These are phyloP conservation scores for Prionace glauca DNA, from an alignment of 2,797 vertebrate genomes.

Conservation along the genomic window DNA sequence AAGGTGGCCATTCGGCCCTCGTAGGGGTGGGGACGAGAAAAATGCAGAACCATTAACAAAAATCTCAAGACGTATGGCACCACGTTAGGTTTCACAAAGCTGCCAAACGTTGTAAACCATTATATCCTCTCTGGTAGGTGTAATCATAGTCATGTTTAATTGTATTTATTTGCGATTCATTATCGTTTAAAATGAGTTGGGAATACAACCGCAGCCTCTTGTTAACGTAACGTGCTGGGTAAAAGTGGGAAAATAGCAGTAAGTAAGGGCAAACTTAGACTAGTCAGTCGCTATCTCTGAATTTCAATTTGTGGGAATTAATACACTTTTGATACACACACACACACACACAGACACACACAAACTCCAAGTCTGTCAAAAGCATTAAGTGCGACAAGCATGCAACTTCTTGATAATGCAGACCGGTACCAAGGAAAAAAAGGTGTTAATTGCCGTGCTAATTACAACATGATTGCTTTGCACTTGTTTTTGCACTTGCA, in stretches of 20 bases:
- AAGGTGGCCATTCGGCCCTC: neutral
- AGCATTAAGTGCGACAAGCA: slow-evolving; percentile 64
- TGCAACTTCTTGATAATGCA: slow-evolving; percentile 67
- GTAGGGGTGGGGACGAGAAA: neutral
- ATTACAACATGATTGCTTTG: slow-evolving; percentile 99
- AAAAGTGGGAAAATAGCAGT: neutral
- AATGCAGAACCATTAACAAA: neutral
- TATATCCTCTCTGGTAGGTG: neutral
- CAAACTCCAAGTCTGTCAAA: slow-evolving; percentile 58
- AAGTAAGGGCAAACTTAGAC: neutral
- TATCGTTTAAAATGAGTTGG: neutral
- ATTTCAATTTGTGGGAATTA: slow-evolving; percentile 51
- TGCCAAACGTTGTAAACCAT: neutral
- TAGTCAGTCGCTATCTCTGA: neutral
- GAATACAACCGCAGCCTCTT: neutral
- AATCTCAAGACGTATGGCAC: neutral
- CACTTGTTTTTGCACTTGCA: slow-evolving; percentile 99
- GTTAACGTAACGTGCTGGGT: neutral
- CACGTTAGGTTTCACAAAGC: neutral
- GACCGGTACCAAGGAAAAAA: slow-evolving; percentile 67
- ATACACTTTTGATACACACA: slow-evolving; percentile 49
- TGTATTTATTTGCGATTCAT: neutral
- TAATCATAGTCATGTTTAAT: neutral
- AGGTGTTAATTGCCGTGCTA: slow-evolving; percentile 99
- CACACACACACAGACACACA: neutral